These are phyloP conservation scores for Malacosoma neustria DNA, from an alignment of 2,888 invertebrate genomes.

Conservation along the genomic window DNA sequence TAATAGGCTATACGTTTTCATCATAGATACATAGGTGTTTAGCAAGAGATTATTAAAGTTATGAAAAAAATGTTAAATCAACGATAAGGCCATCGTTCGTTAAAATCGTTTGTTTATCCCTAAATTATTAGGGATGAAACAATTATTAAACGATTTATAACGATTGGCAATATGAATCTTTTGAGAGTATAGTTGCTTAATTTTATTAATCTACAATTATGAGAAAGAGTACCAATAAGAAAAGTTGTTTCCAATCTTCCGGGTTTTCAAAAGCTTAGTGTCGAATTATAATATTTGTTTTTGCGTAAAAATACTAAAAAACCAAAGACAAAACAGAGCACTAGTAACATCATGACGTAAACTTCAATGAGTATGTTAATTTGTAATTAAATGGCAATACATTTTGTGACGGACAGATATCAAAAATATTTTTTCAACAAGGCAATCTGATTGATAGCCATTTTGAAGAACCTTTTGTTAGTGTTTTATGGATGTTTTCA, in stretches of 20 bases:
- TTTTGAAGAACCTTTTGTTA: constrained; percentile 75
- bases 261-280: neutral
- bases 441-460: constrained; percentile 73
- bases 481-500: constrained; percentile 76
- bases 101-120: too few relatives aligned
- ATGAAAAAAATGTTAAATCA: too few relatives aligned
- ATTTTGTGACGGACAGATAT: constrained; percentile 59
- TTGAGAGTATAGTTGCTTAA: too few relatives aligned
- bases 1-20: too few relatives aligned
- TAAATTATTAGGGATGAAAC: too few relatives aligned
- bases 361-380: constrained; percentile 6
- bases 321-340: constrained; percentile 40
- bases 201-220: too few relatives aligned
- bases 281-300: neutral
- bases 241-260: constrained; percentile 2
- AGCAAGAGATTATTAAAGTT: too few relatives aligned
- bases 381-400: constrained; percentile 62
- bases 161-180: too few relatives aligned
- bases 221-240: too few relatives aligned
- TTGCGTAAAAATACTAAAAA: neutral
- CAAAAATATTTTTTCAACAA: constrained; percentile 61
- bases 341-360: constrained; percentile 4
- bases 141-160: too few relatives aligned
- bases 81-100: too few relatives aligned
- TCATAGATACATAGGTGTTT: too few relatives aligned